phyloP scores from a whole-genome alignment of 2,113 vertebrate species.

The Todiramphus chloris region DNA sequence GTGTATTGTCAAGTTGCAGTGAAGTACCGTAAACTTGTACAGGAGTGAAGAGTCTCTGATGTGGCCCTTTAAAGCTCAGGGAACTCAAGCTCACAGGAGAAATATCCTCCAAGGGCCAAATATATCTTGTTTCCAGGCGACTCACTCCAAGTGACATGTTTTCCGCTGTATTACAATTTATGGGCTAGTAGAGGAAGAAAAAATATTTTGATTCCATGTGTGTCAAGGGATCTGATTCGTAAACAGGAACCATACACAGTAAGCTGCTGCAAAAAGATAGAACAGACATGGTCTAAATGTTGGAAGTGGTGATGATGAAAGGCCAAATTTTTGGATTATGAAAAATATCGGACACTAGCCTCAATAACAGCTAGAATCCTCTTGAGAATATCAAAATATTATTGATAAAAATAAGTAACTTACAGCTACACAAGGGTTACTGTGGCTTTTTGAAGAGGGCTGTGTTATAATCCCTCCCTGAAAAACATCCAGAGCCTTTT shows the following conservation, averaged over 20 bases:
- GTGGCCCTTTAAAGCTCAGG: background rate
- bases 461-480: background rate
- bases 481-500: background rate
- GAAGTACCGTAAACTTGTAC: background rate
- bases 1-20: background rate
- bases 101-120: background rate
- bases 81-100: background rate
- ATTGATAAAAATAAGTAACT: background rate
- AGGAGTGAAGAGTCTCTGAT: background rate
- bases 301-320: background rate
- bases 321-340: background rate
- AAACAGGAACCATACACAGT: background rate
- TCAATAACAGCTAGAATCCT: background rate
- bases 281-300: background rate
- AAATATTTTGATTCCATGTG: background rate
- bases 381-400: background rate
- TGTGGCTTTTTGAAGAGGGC: background rate
- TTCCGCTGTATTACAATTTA: background rate
- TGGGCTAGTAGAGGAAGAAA: background rate
- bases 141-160: background rate
- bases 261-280: background rate
- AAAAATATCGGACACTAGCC: background rate
- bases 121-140: background rate
- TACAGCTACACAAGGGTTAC: background rate
- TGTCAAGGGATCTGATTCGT: background rate